phyloP scores from a whole-genome alignment of 2,113 vertebrate species.

The Pelusios castaneus region DNA sequence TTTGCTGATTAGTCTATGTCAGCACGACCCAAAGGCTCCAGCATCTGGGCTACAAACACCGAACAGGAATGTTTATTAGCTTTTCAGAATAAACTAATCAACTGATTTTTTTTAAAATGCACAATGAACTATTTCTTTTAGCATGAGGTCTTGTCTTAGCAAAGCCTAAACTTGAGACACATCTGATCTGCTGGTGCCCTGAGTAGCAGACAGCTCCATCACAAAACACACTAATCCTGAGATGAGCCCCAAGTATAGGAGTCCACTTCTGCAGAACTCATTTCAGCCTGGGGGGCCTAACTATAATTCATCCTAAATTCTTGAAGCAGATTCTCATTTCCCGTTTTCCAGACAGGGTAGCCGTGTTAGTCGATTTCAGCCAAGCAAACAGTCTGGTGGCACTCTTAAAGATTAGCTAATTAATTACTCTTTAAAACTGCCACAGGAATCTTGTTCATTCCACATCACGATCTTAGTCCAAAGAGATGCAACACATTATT shows the following conservation, averaged over 20 bases:
- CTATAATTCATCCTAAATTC: not conserved
- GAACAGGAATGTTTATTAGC: not conserved
- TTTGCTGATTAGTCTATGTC: not conserved
- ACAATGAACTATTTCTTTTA: not conserved
- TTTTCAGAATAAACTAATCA: not conserved
- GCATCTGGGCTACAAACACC: not conserved
- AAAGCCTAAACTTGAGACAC: not conserved
- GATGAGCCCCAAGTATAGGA: fast-evolving
- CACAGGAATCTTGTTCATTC: not conserved
- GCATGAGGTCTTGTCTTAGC: not conserved
- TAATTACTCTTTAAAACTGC: too few relatives aligned
- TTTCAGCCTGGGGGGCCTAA: not conserved
- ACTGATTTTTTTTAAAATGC: not conserved
- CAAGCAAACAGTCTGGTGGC: too few relatives aligned
- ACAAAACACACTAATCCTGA: not conserved
- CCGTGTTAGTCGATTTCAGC: too few relatives aligned
- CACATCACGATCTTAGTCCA: not conserved
- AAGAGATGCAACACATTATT: not conserved
- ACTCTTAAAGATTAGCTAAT: too few relatives aligned
- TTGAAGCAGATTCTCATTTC: not conserved
- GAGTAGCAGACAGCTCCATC: not conserved
- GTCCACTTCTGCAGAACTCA: not conserved
- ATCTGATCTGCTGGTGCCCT: not conserved
- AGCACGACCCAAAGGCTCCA: not conserved
- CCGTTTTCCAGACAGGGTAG: too few relatives aligned